These are phyloP conservation scores for Microtus pennsylvanicus DNA, from an alignment of 2,113 vertebrate species.

Conservation along the genomic window DNA sequence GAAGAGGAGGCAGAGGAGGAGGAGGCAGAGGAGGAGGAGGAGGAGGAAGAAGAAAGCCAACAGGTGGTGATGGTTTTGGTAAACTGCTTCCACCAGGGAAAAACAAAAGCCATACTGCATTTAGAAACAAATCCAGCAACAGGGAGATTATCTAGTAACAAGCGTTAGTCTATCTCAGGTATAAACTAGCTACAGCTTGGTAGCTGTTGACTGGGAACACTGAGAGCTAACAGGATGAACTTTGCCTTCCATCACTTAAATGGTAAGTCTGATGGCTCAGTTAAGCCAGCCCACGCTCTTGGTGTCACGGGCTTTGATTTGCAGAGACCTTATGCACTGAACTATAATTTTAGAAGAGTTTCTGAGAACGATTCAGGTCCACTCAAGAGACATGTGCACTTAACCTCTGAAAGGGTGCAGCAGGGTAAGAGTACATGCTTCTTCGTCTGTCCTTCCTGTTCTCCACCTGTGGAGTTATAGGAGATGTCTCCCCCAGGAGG, in stretches of 20 bases:
- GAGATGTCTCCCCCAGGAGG: neutral
- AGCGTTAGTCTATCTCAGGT: neutral
- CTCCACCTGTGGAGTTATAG: neutral
- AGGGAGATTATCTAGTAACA: neutral
- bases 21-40: too few species aligned
- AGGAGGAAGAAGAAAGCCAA: neutral
- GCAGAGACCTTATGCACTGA: neutral
- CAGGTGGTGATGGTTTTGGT: neutral
- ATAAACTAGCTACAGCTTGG: neutral
- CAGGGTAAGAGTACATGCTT: constrained; percentile 14
- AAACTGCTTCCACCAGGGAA: neutral
- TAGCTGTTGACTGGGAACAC: neutral
- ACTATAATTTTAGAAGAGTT: constrained; percentile 29
- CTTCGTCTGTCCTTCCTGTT: neutral
- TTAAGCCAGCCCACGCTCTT: neutral
- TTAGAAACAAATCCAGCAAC: constrained; percentile 35
- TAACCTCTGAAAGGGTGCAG: neutral
- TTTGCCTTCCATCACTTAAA: neutral
- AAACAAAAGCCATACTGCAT: neutral
- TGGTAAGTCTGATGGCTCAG: neutral
- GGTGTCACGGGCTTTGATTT: neutral
- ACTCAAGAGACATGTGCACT: neutral
- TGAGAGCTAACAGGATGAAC: neutral
- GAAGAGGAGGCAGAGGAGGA: too few species aligned
- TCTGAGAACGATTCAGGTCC: constrained; percentile 17